A percentile compares a stretch with the other conserved stretches of the same genome.
Evolutionary conservation across 2,797 vertebrate species (phyloP).

Genomic region (Danio kyathit): DNA sequence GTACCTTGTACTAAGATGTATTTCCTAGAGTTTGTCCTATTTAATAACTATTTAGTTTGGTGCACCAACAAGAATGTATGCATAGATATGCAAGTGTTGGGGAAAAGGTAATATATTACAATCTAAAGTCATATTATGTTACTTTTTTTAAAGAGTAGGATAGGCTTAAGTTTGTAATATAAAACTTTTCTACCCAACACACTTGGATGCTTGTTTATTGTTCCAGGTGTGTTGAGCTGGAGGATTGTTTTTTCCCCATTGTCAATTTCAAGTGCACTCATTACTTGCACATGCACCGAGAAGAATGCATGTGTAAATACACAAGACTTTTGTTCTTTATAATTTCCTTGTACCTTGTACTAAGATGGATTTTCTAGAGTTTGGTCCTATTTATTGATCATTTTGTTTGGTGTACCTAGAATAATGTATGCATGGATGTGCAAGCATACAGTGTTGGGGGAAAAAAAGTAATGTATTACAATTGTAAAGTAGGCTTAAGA

Average conservation of each 20-base stretch:
- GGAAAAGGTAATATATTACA: background rate
- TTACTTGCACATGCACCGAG: slow-evolving; percentile 24
- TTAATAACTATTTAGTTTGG: background rate
- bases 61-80: slow-evolving; percentile 9
- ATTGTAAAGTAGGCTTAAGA: too few relatives aligned
- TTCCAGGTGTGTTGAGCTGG: too few relatives aligned
- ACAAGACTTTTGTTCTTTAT: background rate
- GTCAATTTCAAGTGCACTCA: background rate
- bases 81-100: slow-evolving; percentile 2
- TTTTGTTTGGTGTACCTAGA: background rate
- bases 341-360: background rate
- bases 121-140: too few relatives aligned
- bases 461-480: background rate
- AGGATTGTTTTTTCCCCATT: too few relatives aligned
- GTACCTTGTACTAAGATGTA: background rate
- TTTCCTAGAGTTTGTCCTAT: background rate
- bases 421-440: slow-evolving; percentile 14
- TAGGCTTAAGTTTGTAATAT: too few relatives aligned
- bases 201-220: too few relatives aligned
- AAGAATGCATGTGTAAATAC: slow-evolving; percentile 5
- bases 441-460: background rate
- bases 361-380: background rate
- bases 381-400: background rate
- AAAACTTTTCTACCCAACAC: too few relatives aligned
- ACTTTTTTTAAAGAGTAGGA: too few relatives aligned